phyloP scores from a whole-genome alignment of 1,140 invertebrate species.

The Conus betulinus region DNA sequence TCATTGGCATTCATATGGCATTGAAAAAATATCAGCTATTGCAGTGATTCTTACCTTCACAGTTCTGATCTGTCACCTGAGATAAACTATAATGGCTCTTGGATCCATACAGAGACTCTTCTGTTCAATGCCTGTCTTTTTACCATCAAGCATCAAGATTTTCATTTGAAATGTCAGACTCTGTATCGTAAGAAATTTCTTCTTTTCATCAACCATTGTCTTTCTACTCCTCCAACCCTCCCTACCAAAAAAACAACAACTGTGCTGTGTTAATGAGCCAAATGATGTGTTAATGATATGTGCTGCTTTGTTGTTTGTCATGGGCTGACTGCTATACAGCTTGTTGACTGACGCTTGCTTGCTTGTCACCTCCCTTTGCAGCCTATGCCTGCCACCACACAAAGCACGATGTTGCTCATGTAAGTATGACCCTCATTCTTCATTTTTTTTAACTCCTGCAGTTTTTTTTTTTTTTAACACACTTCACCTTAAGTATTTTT shows the following conservation, averaged over 20 bases:
- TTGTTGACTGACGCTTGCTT: conserved; percentile 29
- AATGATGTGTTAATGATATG: conserved; percentile 33
- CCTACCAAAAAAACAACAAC: background rate
- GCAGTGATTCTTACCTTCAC: no score
- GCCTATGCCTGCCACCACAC: conserved; percentile 26
- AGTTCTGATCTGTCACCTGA: no score
- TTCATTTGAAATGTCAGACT: no score
- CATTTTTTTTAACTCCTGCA: conserved; percentile 16
- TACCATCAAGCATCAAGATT: no score
- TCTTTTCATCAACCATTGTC: background rate
- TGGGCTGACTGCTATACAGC: conserved; percentile 14
- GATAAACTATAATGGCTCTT: no score
- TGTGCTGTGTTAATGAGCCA: background rate
- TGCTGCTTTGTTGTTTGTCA: conserved; percentile 27
- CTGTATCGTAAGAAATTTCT: background rate
- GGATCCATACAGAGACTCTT: no score
- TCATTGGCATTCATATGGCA: no score
- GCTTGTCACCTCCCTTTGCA: conserved; percentile 32
- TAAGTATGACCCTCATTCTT: conserved; percentile 38
- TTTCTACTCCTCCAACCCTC: background rate
- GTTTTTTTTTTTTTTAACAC: background rate
- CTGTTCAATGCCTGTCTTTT: no score
- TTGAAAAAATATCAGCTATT: no score
- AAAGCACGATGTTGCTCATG: conserved; percentile 41
- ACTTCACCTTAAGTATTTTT: background rate